phyloP scores from a whole-genome alignment of 1,140 invertebrate genomes.

The Ceratosolen fusciceps region DNA sequence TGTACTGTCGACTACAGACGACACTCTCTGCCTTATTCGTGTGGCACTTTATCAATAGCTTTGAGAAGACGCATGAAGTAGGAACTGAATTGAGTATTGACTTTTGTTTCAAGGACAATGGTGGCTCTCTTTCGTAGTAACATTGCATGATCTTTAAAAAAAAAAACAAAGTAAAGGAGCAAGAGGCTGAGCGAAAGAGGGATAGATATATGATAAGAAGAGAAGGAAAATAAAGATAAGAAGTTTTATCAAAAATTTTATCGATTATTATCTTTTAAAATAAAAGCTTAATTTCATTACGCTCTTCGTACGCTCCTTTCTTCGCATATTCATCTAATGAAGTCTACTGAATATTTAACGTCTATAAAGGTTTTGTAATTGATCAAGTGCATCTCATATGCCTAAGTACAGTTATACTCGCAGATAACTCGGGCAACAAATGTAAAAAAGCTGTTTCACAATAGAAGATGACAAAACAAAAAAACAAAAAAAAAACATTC shows the following conservation, averaged over 20 bases:
- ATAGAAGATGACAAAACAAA: no score
- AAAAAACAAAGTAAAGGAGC: not conserved
- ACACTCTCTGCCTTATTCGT: not conserved
- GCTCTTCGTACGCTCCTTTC: not conserved
- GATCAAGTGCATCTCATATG: no score
- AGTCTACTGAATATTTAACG: no score
- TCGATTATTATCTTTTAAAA: not conserved
- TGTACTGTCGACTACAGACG: not conserved
- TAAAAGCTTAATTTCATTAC: not conserved
- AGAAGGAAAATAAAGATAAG: not conserved
- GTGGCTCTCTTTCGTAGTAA: not conserved
- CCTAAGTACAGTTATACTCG: no score
- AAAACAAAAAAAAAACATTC: no score
- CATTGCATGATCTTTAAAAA: not conserved
- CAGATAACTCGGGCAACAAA: no score
- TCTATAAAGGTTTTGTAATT: no score
- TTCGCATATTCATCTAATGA: no score
- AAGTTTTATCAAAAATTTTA: not conserved
- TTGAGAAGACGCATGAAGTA: not conserved
- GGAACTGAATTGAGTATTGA: not conserved
- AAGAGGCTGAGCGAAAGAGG: no score
- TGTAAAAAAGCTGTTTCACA: no score
- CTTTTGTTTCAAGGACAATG: not conserved
- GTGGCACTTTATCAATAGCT: conserved; percentile 35
- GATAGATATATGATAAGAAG: no score